phyloP scores from a whole-genome alignment of 2,797 vertebrate species.

The Sebastes goodei region DNA sequence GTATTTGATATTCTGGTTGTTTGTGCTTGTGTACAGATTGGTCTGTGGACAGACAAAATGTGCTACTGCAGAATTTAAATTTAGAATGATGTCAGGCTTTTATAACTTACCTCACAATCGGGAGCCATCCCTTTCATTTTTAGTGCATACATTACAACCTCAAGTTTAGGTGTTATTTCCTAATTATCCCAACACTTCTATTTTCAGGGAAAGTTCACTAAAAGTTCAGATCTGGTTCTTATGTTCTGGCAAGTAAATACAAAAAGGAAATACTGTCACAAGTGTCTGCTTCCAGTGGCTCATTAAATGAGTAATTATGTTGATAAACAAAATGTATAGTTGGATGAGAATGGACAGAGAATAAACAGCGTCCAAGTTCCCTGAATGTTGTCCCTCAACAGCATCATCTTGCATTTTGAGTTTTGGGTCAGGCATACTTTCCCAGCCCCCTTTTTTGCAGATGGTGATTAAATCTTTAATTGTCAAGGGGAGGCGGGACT shows the following conservation, averaged over 20 bases:
- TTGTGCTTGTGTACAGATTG: slow-evolving; percentile 44
- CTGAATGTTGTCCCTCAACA: slow-evolving; percentile 36
- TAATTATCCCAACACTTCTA: background rate
- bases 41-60: slow-evolving; percentile 37
- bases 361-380: slow-evolving; percentile 36
- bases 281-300: slow-evolving; percentile 20
- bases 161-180: background rate
- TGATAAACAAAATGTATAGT: slow-evolving; percentile 42
- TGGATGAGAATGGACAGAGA: slow-evolving; percentile 31
- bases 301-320: slow-evolving; percentile 34
- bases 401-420: slow-evolving; percentile 56
- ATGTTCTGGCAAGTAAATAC: background rate
- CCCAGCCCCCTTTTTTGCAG: slow-evolving; percentile 71
- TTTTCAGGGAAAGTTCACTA: background rate
- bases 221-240: background rate
- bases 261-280: slow-evolving; percentile 15
- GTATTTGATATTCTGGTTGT: slow-evolving; percentile 47
- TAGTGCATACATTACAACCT: background rate
- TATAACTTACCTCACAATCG: background rate
- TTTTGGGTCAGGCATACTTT: slow-evolving; percentile 73
- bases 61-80: slow-evolving; percentile 21
- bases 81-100: slow-evolving; percentile 5
- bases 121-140: background rate
- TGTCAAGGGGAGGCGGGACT: slow-evolving; percentile 70
- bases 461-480: slow-evolving; percentile 85